Base-by-base conservation (phyloP, 2,888 invertebrate genomes). In the Dicycla oo region DNA sequence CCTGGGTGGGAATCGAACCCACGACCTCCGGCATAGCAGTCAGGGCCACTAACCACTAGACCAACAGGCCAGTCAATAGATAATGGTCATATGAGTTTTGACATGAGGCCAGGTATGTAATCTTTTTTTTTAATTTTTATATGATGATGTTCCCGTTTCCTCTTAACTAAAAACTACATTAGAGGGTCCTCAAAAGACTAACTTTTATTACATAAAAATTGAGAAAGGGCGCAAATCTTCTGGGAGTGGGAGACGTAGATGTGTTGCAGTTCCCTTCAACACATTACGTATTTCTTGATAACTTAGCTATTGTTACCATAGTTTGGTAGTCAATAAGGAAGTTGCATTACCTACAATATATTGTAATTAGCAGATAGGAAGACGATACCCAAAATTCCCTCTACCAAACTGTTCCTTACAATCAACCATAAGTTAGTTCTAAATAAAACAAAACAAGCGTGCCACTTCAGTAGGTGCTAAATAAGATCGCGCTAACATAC, bases 401-500 rank as follows among this genome's bases (percentile, higher is more conserved):
- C 38, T 10, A 11, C 1, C 11, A 43, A 40, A 60, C 18, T 60
- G 40, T 8, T 65, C n/a, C 18, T 34, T 18, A 20, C 5, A 43
- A 43, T 20, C 20, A 38, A 26, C 5, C 0, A 2, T 11, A n/a
- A n/a, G 4, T n/a, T n/a, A 30, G 1, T 54, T 30, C 2, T 54
- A 34, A 30, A 26, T 0, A 15, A 20, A 6, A 11, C 23, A 18
- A 61, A n/a, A 34, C 11, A 34, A 63, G 6, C 34, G 8, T 3
- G 3, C 13, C 43, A 6, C 45, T 66, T 34, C 26, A 60, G 6
- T 58, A 58, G 64, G 1, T n/a, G 58, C 40, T 26, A 54, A 74
- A 60, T 77, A 66, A 18, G 11, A 38, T 38, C 6, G 4, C 0
- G 6, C 20, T 20, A 4, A 0, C 38, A 49, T 23, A 51, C 34